phyloP scores from a whole-genome alignment of 2,888 invertebrate genomes.

The Leptinotarsa juncta region DNA sequence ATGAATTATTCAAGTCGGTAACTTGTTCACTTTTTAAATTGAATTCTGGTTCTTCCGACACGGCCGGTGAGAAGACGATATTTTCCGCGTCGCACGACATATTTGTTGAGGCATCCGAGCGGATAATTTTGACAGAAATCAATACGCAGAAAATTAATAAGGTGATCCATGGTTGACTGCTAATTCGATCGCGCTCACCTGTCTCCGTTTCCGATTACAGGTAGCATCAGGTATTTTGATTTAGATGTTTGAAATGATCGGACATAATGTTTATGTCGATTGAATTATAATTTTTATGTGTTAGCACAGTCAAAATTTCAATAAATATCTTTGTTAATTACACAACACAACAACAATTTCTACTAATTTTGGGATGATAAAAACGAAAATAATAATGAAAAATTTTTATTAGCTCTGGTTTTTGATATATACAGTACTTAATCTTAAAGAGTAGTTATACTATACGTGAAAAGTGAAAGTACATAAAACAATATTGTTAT shows the following conservation, averaged over 20 bases:
- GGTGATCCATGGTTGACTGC: constrained; percentile 20
- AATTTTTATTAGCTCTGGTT: no score
- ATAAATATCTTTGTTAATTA: no score
- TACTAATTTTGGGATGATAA: no score
- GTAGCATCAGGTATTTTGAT: neutral
- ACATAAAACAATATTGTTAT: no score
- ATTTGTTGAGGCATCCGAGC: constrained; percentile 28
- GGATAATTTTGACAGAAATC: constrained; percentile 31
- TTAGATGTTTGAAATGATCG: neutral
- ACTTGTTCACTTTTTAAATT: constrained; percentile 56
- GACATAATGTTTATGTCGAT: neutral
- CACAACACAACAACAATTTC: no score
- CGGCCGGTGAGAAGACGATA: constrained; percentile 41
- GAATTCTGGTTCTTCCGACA: constrained; percentile 51
- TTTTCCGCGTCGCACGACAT: constrained; percentile 36
- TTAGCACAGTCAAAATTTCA: no score
- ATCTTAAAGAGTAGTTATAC: no score
- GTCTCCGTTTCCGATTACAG: neutral
- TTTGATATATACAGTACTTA: no score
- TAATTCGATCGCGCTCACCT: neutral
- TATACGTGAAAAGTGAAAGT: no score
- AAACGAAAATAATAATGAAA: no score
- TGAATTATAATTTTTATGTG: no score
- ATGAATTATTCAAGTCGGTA: constrained; percentile 63
- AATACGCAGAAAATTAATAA: constrained; percentile 32